Base-by-base conservation (phyloP, 2,797 vertebrate genomes). In the Myotis daubentonii region DNA sequence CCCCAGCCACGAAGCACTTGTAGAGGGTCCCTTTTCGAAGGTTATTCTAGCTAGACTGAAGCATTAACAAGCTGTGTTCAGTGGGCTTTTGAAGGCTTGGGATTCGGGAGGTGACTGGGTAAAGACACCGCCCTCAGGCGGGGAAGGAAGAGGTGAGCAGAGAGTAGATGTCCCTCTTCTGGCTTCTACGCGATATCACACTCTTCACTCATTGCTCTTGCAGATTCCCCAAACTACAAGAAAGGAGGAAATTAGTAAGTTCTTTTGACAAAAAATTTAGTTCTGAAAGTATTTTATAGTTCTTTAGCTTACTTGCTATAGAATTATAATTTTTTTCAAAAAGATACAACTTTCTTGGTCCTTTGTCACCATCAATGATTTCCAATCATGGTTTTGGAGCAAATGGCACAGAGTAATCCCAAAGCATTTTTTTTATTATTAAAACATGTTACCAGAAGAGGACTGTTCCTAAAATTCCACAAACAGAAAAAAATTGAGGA, bases 311-410 rank as follows among this genome's bases (percentile, higher is more conserved):
- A 51, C 80, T 62, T 89, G 83, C 70, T 55, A 22, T 44, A 71
- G 57, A 95, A 80, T 60, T 76, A 47, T 10, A 62, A 8, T 68
- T 72, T 87, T 47, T 87, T 84, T 2, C n/a, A 72, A 80, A 87
- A 85, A 86, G 33, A 47, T 57, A 51, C 30, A 23, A 85, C 79
- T 93, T 89, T 89, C 57, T 95, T 36, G 47, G 36, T 94, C 22
- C 82, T 83, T 89, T 87, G 23, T 89, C 30, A 79, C 12, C 62
- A 72, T 17, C n/a, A 76, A 3, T 71, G 49, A 87, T 49, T 94
- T 91, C 90, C 68, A 88, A 0, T 55, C 25, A 28, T 70, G 60
- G 22, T 80, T 89, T 95, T 53, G 3, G 70, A 49, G 71, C 74
- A 91, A 94, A n/a, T 28, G 41, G 72, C 70, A 76, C 5, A 81